These are phyloP conservation scores for Phyllopteryx taeniolatus DNA, from an alignment of 2,113 vertebrate genomes.

Conservation along the genomic window DNA sequence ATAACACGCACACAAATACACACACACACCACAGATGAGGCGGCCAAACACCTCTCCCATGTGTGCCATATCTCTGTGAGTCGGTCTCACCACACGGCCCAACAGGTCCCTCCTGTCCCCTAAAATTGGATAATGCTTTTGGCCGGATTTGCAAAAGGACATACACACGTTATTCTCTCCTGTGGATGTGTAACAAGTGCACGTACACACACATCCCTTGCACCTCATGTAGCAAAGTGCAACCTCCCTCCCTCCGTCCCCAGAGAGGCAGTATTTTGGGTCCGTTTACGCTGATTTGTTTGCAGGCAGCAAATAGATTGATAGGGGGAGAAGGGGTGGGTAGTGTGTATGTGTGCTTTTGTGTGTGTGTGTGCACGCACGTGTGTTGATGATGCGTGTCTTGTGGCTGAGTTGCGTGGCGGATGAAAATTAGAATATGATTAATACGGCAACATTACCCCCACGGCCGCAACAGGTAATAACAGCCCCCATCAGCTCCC, in stretches of 20 bases:
- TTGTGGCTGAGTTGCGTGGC: conserved; percentile 39
- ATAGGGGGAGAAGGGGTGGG: conserved; percentile 25
- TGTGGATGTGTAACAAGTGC: conserved; percentile 12
- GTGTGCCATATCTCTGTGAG: conserved; percentile 34
- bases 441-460: conserved; percentile 78
- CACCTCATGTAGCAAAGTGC: conserved; percentile 17
- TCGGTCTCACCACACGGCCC: conserved; percentile 25
- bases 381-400: neutral
- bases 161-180: conserved; percentile 1
- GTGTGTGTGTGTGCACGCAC: neutral
- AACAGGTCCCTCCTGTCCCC: conserved; percentile 35
- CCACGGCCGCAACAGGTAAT: conserved; percentile 78
- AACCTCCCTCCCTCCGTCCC: conserved; percentile 4
- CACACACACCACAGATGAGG: conserved; percentile 25
- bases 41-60: conserved; percentile 31
- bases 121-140: conserved; percentile 40
- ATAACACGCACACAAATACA: conserved; percentile 2
- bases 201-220: conserved; percentile 25
- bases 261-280: conserved; percentile 46
- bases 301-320: conserved; percentile 68
- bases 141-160: conserved; percentile 20
- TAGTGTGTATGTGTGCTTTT: neutral
- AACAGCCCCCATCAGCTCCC: conserved; percentile 67
- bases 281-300: conserved; percentile 60
- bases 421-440: conserved; percentile 80